Conservation (phyloP, 2,113 vertebrate species). For the Nesogale talazaci region DNA sequence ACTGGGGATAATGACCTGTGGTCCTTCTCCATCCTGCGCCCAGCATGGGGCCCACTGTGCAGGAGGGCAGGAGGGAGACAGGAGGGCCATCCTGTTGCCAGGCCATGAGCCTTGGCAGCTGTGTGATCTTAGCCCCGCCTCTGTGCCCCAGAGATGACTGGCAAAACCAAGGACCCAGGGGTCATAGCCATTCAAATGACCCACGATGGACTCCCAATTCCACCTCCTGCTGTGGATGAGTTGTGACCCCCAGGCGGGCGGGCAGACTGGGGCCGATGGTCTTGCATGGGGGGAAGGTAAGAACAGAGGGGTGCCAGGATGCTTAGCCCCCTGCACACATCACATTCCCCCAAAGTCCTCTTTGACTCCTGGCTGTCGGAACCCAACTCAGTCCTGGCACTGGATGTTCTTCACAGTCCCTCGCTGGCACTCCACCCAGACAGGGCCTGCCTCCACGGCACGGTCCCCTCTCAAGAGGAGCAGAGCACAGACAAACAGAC, state of each 20-base stretch:
- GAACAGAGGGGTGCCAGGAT: neutral
- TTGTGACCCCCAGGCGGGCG: neutral
- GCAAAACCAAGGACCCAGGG: neutral
- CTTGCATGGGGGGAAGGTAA: neutral
- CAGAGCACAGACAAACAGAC: neutral
- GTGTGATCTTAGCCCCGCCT: neutral
- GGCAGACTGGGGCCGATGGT: neutral
- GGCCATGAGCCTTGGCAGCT: neutral
- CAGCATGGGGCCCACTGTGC: neutral
- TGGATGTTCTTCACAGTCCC: neutral
- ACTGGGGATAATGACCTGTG: neutral
- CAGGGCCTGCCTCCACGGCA: neutral
- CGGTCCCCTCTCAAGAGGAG: neutral
- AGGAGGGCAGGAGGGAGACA: neutral
- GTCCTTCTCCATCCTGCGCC: neutral
- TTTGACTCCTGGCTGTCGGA: neutral
- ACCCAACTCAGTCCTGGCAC: neutral
- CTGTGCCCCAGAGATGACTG: neutral
- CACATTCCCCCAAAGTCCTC: neutral
- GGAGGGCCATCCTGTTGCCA: rapidly evolving
- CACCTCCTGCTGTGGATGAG: neutral
- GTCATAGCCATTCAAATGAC: neutral
- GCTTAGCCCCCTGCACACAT: no score
- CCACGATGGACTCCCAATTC: neutral
- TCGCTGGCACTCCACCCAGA: neutral